Evolutionary conservation across 2,113 vertebrate species (phyloP).

Genomic region (Ancistrus triradiatus): DNA sequence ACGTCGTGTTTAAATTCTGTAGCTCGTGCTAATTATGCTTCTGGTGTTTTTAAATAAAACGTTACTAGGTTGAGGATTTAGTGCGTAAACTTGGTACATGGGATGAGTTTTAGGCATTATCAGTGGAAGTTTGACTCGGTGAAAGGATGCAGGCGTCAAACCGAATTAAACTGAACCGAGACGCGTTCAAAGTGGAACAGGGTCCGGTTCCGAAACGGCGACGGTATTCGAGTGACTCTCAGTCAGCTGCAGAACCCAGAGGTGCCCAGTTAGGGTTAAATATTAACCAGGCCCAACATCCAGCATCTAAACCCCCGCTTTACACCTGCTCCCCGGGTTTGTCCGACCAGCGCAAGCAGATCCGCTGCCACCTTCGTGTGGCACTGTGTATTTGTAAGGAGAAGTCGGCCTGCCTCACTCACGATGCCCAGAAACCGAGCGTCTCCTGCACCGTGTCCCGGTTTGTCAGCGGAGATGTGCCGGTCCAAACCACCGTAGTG

Average conservation of each 20-base stretch:
- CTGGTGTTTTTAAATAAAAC: too few relatives aligned
- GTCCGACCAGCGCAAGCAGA: neutral
- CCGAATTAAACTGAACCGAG: conserved; percentile 35
- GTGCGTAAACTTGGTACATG: too few relatives aligned
- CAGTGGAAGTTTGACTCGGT: neutral
- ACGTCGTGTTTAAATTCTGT: too few relatives aligned
- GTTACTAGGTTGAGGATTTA: too few relatives aligned
- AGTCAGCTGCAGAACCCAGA: neutral
- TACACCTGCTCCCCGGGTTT: neutral
- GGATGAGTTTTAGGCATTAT: too few relatives aligned
- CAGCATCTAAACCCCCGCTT: neutral
- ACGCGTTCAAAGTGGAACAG: conserved; percentile 2
- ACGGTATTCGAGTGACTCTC: conserved; percentile 4
- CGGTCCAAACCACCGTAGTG: neutral
- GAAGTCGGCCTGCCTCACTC: neutral
- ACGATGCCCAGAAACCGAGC: neutral
- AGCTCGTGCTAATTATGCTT: too few relatives aligned
- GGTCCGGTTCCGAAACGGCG: conserved; percentile 20
- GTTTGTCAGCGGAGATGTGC: neutral
- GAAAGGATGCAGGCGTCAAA: conserved; percentile 4
- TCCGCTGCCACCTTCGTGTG: conserved; percentile 6
- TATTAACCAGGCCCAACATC: neutral
- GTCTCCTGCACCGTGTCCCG: conserved; percentile 8
- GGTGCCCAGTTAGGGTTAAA: neutral
- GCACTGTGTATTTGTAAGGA: neutral